Conservation (phyloP, 2,888 invertebrate genomes). For the Megalurothrips usitatus region DNA sequence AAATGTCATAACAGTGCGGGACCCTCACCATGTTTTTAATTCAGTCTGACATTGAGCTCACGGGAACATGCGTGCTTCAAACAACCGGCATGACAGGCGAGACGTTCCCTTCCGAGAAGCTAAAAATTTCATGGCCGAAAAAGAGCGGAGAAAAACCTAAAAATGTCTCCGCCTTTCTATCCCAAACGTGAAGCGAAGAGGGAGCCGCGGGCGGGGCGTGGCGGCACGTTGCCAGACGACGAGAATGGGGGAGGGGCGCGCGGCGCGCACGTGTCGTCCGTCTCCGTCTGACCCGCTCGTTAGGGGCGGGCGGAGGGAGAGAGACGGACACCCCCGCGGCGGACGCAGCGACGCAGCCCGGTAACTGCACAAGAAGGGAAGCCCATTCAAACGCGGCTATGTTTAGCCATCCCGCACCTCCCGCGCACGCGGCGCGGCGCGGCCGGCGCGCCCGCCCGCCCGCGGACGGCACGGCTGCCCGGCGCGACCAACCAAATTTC, state of each 20-base stretch:
- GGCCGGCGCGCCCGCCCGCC: no score
- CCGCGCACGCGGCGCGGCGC: no score
- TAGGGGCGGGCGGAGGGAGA: neutral
- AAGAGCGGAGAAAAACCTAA: no score
- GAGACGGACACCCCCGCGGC: no score
- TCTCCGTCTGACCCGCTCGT: neutral
- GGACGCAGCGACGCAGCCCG: slow-evolving; percentile 9
- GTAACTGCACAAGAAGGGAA: slow-evolving; percentile 12
- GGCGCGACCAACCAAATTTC: no score
- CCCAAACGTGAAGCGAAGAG: no score
- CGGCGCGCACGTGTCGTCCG: neutral
- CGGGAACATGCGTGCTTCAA: slow-evolving; percentile 13
- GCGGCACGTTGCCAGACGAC: neutral
- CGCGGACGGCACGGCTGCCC: no score
- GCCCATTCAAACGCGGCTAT: slow-evolving; percentile 8
- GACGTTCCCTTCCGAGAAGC: neutral
- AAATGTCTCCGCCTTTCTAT: no score
- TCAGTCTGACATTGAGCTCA: neutral
- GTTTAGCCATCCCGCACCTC: slow-evolving; percentile 3
- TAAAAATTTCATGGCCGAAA: no score
- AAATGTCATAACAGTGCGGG: no score
- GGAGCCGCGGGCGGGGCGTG: neutral
- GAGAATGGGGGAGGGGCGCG: neutral
- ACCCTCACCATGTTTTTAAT: no score
- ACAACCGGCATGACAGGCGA: neutral